A percentile compares a stretch with the other conserved stretches of the same genome.
phyloP scores from a whole-genome alignment of 2,113 vertebrate genomes.

The Mus pahari region DNA sequence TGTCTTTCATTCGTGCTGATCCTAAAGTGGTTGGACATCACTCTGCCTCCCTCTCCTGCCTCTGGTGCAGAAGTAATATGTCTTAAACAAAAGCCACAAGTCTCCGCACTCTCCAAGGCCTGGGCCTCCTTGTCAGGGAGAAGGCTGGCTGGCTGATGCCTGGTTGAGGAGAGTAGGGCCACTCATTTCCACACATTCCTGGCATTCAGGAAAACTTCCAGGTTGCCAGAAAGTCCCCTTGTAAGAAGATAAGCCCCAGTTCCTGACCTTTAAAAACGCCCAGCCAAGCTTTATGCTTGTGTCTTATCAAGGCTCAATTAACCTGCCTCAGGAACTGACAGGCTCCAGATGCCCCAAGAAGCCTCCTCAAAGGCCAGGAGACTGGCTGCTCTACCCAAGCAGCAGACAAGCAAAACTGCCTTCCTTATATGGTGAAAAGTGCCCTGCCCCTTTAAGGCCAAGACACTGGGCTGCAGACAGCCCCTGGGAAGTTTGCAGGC shows the following conservation, averaged over 20 bases:
- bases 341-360: conserved; percentile 35
- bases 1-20: neutral
- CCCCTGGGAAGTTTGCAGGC: conserved; percentile 76
- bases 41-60: neutral
- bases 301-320: conserved; percentile 24
- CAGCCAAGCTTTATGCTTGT: neutral
- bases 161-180: neutral
- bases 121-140: neutral
- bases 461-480: conserved; percentile 71
- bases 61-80: neutral
- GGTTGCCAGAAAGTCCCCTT: neutral
- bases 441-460: conserved; percentile 79
- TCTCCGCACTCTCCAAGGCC: neutral
- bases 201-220: neutral
- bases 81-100: neutral
- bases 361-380: neutral
- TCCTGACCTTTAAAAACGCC: conserved; percentile 2
- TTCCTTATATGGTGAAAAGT: conserved; percentile 81
- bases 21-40: neutral
- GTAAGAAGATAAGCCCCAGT: neutral
- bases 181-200: neutral
- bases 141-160: neutral
- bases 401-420: conserved; percentile 36
- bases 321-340: neutral
- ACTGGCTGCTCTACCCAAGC: neutral